A percentile compares a stretch with the other conserved stretches of the same genome.
Conservation (phyloP, 2,113 vertebrate species). For the Proterorhinus semilunaris region DNA sequence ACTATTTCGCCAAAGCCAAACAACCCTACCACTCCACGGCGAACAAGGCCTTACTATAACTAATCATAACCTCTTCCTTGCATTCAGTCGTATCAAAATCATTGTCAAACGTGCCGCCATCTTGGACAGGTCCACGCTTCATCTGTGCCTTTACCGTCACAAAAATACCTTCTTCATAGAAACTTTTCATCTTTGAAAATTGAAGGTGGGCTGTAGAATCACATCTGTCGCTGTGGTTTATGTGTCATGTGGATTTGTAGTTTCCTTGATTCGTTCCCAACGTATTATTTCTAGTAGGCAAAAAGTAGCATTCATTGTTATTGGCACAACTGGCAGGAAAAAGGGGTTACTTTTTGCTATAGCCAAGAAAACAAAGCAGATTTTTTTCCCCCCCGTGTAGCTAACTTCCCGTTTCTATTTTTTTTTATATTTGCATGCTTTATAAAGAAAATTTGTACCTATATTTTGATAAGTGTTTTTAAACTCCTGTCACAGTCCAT, state of each 20-base stretch:
- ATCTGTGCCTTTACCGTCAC: slow-evolving; percentile 18
- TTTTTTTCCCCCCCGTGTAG: slow-evolving; percentile 81
- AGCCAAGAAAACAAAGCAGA: slow-evolving; percentile 82
- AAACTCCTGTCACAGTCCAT: slow-evolving; percentile 97
- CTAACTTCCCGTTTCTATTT: slow-evolving; percentile 86
- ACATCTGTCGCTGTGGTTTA: slow-evolving; percentile 46
- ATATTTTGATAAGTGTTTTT: slow-evolving; percentile 95
- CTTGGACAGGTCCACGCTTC: neutral
- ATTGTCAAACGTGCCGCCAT: neutral
- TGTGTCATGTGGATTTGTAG: slow-evolving; percentile 60
- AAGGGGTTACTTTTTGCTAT: slow-evolving; percentile 84
- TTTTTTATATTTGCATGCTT: slow-evolving; percentile 96
- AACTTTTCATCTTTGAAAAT: slow-evolving; percentile 37
- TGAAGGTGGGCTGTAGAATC: slow-evolving; percentile 80
- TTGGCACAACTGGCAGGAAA: slow-evolving; percentile 94
- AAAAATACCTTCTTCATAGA: slow-evolving; percentile 24
- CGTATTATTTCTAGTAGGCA: slow-evolving; percentile 73
- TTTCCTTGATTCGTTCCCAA: slow-evolving; percentile 64
- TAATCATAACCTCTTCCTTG: neutral
- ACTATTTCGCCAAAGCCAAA: too few relatives aligned
- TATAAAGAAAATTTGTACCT: slow-evolving; percentile 96
- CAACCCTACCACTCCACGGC: neutral
- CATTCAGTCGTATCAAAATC: slow-evolving; percentile 1
- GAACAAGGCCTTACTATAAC: neutral
- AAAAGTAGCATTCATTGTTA: slow-evolving; percentile 93